Percentiles rank a stretch among this genome's conserved stretches.
Evolutionary conservation across 2,113 vertebrate species (phyloP).

Genomic region (Sceloporus undulatus): DNA sequence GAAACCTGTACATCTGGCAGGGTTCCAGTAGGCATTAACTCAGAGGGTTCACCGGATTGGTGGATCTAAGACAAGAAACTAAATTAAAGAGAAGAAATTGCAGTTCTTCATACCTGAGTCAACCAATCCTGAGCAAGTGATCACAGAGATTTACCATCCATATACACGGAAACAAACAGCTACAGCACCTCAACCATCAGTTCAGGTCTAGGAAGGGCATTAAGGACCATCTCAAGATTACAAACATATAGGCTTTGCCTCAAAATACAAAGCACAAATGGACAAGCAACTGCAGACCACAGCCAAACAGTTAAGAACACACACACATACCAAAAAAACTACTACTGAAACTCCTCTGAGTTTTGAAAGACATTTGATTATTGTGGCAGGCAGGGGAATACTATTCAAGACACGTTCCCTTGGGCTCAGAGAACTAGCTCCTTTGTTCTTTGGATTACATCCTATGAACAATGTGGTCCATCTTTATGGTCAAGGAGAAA

Average conservation of each 20-base stretch:
- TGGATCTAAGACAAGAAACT: conserved; percentile 81
- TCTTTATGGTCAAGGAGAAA: too few relatives aligned
- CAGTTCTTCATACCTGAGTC: conserved; percentile 40
- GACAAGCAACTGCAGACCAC: not conserved
- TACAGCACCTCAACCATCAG: conserved; percentile 14
- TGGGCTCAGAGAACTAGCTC: not conserved
- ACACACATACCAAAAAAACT: not conserved
- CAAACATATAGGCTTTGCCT: not conserved
- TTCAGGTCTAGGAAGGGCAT: not conserved
- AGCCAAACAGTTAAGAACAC: not conserved
- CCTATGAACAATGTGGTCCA: not conserved
- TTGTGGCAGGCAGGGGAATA: not conserved
- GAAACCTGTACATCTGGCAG: conserved; percentile 79
- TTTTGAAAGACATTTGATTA: not conserved
- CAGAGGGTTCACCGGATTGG: conserved; percentile 72
- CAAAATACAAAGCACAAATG: not conserved
- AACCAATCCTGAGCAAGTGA: not conserved
- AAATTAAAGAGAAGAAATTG: conserved; percentile 51
- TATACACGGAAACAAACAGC: conserved; percentile 31
- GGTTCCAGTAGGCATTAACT: conserved; percentile 61
- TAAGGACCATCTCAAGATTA: not conserved
- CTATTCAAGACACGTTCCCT: not conserved
- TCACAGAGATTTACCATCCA: conserved; percentile 16
- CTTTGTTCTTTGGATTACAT: not conserved
- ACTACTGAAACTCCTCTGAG: not conserved